Base-by-base conservation (phyloP, 2,797 vertebrate genomes). In the Gallinago nigripennis region DNA sequence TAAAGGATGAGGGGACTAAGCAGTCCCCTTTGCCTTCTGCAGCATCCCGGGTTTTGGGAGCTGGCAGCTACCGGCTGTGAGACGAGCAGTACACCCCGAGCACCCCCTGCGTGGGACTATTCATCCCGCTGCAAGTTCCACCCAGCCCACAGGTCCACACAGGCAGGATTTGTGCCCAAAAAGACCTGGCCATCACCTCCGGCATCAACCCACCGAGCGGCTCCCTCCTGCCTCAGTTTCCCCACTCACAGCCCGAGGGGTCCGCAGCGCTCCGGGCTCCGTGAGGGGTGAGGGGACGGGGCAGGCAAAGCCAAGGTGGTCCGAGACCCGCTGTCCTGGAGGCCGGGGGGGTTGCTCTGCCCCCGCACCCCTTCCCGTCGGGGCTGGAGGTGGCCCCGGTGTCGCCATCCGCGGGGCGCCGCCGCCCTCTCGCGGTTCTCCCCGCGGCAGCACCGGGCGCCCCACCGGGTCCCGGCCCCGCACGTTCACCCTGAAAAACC, bases 351-450 rank as follows among this genome's bases (percentile, higher is more conserved):
- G 4, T 33, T 21, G 28, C n/a, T 37, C 45, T 9, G 3, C 63
- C 46, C 8, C 8, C 39, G 35, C 63, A 41, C 4, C 12, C 9
- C 8, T 48, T 9, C 30, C 81, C 3, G 11, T 20, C 28, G 41
- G 51, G 82, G 39, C 51, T 51, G 63, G 54, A n/a, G 4, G 61
- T 13, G 6, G 30, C 15, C 33, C 54, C 27, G 23, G 21, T 2
- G 19, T n/a, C 4, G 65, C 56, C 56, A 61, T 79, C 27, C 82
- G 9, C 5, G 41, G 84, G 66, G 45, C 31, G n/a, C 39, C 93
- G 68, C 72, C 75, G 96, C 97, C 98, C 95, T 94, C 98, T 97
- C 41, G 94, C 95, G 98, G 86, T 75, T 76, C 77, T 73, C 66
- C 80, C 89, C 51, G 63, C 30, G 80, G 71, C 82, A 88, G 93